Base-by-base conservation (phyloP, 1,140 invertebrate species). In the Euglossa dilemma region DNA sequence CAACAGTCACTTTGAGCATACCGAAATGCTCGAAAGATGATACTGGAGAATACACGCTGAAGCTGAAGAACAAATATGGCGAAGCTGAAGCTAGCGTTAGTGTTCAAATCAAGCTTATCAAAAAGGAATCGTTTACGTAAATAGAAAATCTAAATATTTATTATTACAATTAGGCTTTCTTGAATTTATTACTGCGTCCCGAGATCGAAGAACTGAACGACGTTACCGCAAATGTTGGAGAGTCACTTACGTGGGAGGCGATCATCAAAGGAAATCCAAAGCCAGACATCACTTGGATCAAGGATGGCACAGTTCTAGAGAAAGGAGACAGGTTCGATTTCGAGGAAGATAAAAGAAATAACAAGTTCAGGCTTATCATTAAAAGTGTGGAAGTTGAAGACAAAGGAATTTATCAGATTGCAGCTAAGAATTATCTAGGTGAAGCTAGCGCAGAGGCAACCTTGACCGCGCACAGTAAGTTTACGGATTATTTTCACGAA, bases 31-130 rank as follows among this genome's bases (percentile, higher is more conserved):
- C 96, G 75, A 95, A 96, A 84, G 95, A 95, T 54, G 97, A 99
- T 92, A 97, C 97, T 50, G 98, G 98, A 6, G 95, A 96, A 67
- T 99, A 98, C 92, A 96, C 96, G 3, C 93, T 98, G n/a, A 95
- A 96, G 90, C 96, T 97, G 0, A 96, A 95, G 85, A 98, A 98
- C 93, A 96, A 97, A 89, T 96, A 96, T 91, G 97, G 97, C 8
- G 95, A 97, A 79, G 95, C 95, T 36, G 95, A 96, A 89, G 95
- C 96, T 69, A 96, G 95, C 69, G 95, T 95, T 85, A 94, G 93
- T 91, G 85, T 36, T 6, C 18, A 9, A 69, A 23, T 43, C 5
- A 0, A 23, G 2, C 3, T 25, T 36, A 7, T 4, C 18, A 0
- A 25, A 16, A 12, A 12, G 1, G 1, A 43, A 8, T 43, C 2